A percentile compares a stretch with the other conserved stretches of the same genome.
Conservation (phyloP, 2,888 invertebrate species). For the Camponotus fellah region DNA sequence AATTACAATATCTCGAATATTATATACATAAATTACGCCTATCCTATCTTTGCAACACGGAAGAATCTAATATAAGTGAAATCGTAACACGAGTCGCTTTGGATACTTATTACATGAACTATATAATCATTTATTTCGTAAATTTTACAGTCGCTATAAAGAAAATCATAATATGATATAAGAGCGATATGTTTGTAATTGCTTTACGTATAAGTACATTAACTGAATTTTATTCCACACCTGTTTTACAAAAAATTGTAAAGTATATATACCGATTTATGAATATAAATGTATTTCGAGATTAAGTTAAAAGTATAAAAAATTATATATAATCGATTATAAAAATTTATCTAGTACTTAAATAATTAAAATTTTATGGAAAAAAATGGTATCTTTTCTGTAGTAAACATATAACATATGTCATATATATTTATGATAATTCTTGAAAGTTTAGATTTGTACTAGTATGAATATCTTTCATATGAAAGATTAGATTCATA, state of each 20-base stretch:
- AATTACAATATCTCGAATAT: neutral
- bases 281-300: neutral
- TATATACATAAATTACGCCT: neutral
- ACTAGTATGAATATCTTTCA: neutral
- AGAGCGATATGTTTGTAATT: conserved; percentile 35
- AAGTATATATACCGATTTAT: neutral
- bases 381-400: neutral
- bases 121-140: conserved; percentile 50
- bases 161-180: conserved; percentile 49
- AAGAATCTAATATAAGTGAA: conserved; percentile 21
- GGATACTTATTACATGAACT: conserved; percentile 32
- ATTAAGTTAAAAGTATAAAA: conserved; percentile 17
- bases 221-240: neutral
- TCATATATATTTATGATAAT: neutral
- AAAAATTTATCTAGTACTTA: neutral
- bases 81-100: conserved; percentile 32
- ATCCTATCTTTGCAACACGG: conserved; percentile 29
- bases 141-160: conserved; percentile 40
- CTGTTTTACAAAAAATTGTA: neutral
- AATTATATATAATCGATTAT: neutral
- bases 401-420: neutral
- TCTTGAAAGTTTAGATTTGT: neutral
- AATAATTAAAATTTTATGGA: conserved; percentile 7
- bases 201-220: conserved; percentile 13
- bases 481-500: neutral